Percentiles rank a stretch among this genome's conserved stretches.
phyloP scores from a whole-genome alignment of 2,113 vertebrate genomes.

The Psammodynastes pulverulentus region DNA sequence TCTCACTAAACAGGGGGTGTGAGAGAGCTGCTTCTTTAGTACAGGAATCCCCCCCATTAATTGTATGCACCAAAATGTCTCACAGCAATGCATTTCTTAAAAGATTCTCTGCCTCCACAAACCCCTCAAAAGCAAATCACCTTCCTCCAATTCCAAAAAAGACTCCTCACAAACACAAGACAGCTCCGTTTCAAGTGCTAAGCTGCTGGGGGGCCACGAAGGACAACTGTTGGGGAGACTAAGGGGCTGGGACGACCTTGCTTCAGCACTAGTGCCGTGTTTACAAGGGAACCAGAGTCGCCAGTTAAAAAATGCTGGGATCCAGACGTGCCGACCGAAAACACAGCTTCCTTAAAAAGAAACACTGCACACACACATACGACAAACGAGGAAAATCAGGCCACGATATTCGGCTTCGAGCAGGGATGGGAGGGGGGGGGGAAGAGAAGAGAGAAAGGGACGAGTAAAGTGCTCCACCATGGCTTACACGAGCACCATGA shows the following conservation, averaged over 20 bases:
- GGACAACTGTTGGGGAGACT: constrained; percentile 37
- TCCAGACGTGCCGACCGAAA: constrained; percentile 16
- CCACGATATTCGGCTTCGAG: constrained; percentile 28
- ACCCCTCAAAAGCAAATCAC: not conserved
- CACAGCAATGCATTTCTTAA: not conserved
- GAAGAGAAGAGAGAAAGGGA: not conserved
- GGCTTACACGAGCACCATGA: constrained; percentile 70
- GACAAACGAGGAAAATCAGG: constrained; percentile 26
- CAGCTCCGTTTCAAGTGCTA: not conserved
- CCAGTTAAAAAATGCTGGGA: constrained; percentile 2
- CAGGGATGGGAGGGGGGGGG: constrained; percentile 29
- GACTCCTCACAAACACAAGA: not conserved
- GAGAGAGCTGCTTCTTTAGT: not conserved
- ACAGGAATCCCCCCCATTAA: not conserved
- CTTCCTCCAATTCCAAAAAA: not conserved
- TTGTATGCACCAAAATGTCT: constrained; percentile 18
- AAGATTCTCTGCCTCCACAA: not conserved
- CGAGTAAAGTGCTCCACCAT: constrained; percentile 50
- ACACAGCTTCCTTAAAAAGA: not conserved
- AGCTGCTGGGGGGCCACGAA: constrained; percentile 28
- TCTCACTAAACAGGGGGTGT: not conserved
- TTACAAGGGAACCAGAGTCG: constrained; percentile 24
- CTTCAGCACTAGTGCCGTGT: constrained; percentile 16
- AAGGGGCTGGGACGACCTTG: constrained; percentile 62
- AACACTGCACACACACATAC: not conserved